A percentile compares a stretch with the other conserved stretches of the same genome.
Evolutionary conservation across 2,888 invertebrate genomes (phyloP).

Genomic region (Stenotaenia linearis): DNA sequence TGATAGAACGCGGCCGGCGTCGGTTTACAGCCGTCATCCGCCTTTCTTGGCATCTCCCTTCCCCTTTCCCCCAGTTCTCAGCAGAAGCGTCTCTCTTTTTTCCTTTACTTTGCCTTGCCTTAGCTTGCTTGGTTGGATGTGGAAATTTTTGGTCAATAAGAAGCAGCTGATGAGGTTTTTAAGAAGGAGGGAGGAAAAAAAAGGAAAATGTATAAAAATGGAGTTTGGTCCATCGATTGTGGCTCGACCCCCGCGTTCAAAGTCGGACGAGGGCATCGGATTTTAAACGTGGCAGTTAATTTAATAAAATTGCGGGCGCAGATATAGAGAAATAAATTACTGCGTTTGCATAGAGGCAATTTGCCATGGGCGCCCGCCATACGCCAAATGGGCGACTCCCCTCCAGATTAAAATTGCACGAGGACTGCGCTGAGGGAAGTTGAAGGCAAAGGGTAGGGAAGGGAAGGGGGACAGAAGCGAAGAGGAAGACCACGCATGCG

Average conservation of each 20-base stretch:
- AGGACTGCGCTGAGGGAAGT: constrained; percentile 29
- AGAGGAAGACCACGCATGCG: constrained; percentile 19
- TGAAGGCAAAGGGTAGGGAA: not conserved
- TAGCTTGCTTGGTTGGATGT: not conserved
- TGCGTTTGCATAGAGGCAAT: constrained; percentile 35
- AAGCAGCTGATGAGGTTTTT: constrained; percentile 6
- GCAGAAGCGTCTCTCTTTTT: not conserved
- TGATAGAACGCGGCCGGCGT: constrained; percentile 21
- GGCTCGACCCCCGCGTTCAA: constrained; percentile 20
- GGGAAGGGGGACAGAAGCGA: constrained; percentile 7
- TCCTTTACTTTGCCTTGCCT: not conserved
- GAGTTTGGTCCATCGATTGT: constrained; percentile 14
- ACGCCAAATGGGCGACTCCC: constrained; percentile 22
- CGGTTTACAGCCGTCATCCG: constrained; percentile 13
- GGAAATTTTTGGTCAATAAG: constrained; percentile 9
- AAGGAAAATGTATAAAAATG: not conserved
- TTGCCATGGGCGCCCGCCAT: not conserved
- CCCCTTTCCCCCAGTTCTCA: too few relatives aligned
- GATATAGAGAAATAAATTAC: constrained; percentile 37
- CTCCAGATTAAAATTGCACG: constrained; percentile 29
- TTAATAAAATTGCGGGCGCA: constrained; percentile 37
- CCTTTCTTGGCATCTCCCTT: not conserved
- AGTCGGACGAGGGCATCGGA: constrained; percentile 28
- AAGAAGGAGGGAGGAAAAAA: not conserved
- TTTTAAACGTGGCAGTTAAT: constrained; percentile 35